phyloP scores from a whole-genome alignment of 1,140 invertebrate species.

The Philotrypesis tridentata region DNA sequence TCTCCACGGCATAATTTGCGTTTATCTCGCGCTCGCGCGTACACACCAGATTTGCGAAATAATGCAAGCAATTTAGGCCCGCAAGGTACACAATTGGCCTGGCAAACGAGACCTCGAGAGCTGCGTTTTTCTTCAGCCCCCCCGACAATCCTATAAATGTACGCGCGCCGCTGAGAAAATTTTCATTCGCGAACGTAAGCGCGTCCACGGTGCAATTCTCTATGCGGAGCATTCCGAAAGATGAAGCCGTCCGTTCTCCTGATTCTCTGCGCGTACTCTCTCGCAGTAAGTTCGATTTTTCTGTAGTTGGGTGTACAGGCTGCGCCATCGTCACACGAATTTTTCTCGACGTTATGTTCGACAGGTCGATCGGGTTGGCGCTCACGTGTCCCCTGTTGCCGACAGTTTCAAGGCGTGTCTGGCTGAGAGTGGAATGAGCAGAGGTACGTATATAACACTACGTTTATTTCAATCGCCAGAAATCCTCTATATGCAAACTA shows the following conservation, averaged over 20 bases:
- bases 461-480: not conserved
- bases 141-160: constrained; percentile 15
- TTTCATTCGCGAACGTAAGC: not conserved
- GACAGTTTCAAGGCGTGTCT: constrained; percentile 42
- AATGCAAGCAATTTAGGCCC: constrained; percentile 30
- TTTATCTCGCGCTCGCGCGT: not conserved
- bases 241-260: constrained; percentile 10
- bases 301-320: too few species aligned
- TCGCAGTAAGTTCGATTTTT: constrained; percentile 16
- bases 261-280: not conserved
- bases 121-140: not conserved
- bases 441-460: too few species aligned
- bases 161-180: too few species aligned
- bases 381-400: constrained; percentile 40
- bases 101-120: constrained; percentile 3
- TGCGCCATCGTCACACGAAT: too few species aligned
- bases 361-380: not conserved
- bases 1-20: not conserved
- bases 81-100: not conserved
- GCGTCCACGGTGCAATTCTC: not conserved
- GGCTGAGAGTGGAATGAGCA: constrained; percentile 31
- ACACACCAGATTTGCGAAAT: constrained; percentile 23
- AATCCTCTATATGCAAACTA: not conserved
- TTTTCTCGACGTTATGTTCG: not conserved
- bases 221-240: not conserved